Evolutionary conservation across 2,113 vertebrate species (phyloP), one percentile per base, ranked within the genome.

Genomic region (Lophochroa leadbeateri): DNA sequence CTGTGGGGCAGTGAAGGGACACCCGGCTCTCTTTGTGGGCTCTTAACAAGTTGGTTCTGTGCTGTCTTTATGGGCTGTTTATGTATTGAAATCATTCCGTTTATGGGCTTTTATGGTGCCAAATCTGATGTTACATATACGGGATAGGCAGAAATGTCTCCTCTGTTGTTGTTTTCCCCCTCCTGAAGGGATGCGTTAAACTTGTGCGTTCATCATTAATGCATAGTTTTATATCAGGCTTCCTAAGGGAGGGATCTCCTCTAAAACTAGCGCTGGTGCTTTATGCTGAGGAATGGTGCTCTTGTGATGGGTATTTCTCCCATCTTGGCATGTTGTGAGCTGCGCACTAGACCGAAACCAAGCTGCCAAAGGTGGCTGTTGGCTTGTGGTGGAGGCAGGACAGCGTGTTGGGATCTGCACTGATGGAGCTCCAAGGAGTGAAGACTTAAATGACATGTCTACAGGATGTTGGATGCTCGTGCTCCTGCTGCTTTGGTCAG

Each of bases 381-480:
- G 84, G 61, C 52, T 47, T 2, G 21, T 13, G 65, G 6, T 29
- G 37, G 50, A 67, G 64, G 61, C 12, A 13, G 14, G 11, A 1
- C 5, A 2, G n/a, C 1, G 1, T 3, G 3, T 4, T 35, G 35
- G 35, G 29, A 57, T 4, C 63, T 28, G 63, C 68, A 8, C 28
- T 29, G 25, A n/a, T 28, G 33, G 53, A 35, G 67, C 4, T 0
- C 28, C 0, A 0, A 18, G 61, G 46, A 63, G 47, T 1, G 1
- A 13, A 23, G 49, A 8, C 44, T 65, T 11, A 1, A 39, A 39
- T 39, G 39, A 39, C 0, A 1, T 20, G 2, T 44, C 33, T 64
- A 67, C 4, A 8, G 80, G 67, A 6, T 47, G 3, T 1, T 13
- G 46, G 35, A 2, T 72, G 70, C 39, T 49, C 17, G 37, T 55